Base-by-base conservation (phyloP, 2,797 vertebrate genomes). In the Enteromius fasciolatus region DNA sequence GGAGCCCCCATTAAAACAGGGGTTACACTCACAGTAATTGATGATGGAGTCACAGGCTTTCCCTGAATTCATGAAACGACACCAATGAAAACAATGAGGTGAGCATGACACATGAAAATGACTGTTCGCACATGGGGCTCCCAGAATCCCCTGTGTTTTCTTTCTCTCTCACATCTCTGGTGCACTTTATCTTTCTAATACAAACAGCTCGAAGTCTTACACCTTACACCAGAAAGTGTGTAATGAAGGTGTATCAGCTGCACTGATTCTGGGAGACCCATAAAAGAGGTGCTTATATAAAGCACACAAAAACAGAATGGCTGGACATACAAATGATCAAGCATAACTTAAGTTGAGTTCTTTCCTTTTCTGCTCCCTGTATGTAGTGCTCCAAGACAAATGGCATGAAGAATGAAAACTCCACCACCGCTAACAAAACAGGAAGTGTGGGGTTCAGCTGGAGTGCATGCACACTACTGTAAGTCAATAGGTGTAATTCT, bases 21-120 rank as follows among this genome's bases (percentile, higher is more conserved):
- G 98, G 91, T 97, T 98, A 94, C 97, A 98, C 89, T 97, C 97
- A 93, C 98, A 99, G 94, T 99, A 96, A 94, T 99, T 97, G 95
- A 99, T 95, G 85, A 97, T 90, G 88, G 97, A 97, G 86, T 98
- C 98, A 73, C 98, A 99, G 2, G 91, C 95, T 96, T 96, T 98
- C 78, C 98, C 98, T 99, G 94, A 61, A 82, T 92, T 92, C 89
- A 92, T 93, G 94, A 91, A 94, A 95, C 91, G 91, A 94, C 91
- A 95, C 92, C 93, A 92, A 93, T 93, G 90, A 93, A 94, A 94
- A 89, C 90, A 90, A 94, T 93, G 94, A 87, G 87, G 89, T 93
- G 92, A 86, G 69, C 83, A 79, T 78, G 84, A 88, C 86, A 87
- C 69, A 81, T 31, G 23, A 78, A 78, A 73, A 85, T 57, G 63